Conservation (phyloP, 2,888 invertebrate species). For the Ophion ellenae region DNA sequence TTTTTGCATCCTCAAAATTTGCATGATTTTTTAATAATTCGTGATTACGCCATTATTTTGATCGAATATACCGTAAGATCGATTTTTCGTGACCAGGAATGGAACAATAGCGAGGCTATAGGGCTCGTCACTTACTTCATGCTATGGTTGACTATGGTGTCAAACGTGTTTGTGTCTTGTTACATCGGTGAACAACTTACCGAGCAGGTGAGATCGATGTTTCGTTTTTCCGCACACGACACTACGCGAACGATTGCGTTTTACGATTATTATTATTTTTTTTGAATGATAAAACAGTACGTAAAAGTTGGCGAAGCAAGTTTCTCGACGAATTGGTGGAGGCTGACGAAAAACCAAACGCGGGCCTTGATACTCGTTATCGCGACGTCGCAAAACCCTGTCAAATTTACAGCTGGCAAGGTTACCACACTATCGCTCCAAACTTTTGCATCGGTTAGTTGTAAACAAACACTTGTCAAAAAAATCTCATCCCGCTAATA, state of each 20-base stretch:
- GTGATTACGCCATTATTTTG: background rate
- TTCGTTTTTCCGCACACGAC: background rate
- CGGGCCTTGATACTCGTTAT: conserved; percentile 69
- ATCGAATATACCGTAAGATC: background rate
- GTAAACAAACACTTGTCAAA: background rate
- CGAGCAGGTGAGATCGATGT: conserved; percentile 50
- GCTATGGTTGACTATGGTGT: conserved; percentile 17
- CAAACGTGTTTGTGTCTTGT: conserved; percentile 66
- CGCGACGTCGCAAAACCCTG: conserved; percentile 43
- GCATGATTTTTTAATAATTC: background rate
- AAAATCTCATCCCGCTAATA: background rate
- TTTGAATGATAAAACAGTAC: conserved; percentile 56
- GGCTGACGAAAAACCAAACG: conserved; percentile 62
- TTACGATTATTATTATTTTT: background rate
- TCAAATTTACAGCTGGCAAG: conserved; percentile 62
- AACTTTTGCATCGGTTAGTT: conserved; percentile 69
- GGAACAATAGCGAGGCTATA: conserved; percentile 21
- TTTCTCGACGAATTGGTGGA: conserved; percentile 73
- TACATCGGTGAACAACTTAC: conserved; percentile 63
- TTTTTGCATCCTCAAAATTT: background rate
- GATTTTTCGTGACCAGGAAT: conserved; percentile 16
- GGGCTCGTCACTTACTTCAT: conserved; percentile 35
- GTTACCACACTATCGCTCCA: conserved; percentile 66
- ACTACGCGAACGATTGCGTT: background rate
- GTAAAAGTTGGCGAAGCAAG: conserved; percentile 66